Evolutionary conservation across 2,113 vertebrate genomes (phyloP).

Genomic region (Xiphorhynchus elegans): DNA sequence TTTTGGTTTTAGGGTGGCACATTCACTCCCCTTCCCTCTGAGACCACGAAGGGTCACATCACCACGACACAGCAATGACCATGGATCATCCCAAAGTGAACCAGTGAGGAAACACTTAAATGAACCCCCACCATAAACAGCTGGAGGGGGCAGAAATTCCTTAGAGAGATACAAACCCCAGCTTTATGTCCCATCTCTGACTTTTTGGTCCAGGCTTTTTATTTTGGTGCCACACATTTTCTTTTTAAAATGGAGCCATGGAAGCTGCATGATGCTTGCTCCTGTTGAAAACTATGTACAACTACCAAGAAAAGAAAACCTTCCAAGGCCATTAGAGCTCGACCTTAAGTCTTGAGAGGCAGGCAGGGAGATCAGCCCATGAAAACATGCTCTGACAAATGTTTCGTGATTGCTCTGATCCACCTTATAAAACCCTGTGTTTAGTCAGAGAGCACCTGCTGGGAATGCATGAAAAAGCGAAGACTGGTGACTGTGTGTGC

Average conservation of each 20-base stretch:
- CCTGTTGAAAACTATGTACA: neutral
- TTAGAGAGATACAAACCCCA: neutral
- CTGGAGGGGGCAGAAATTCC: neutral
- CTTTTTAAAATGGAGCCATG: neutral
- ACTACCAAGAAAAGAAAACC: neutral
- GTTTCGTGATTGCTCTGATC: neutral
- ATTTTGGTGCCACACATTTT: neutral
- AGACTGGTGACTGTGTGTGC: neutral
- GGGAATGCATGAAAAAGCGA: neutral
- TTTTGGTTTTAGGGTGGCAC: neutral
- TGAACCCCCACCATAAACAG: neutral
- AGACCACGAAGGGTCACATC: neutral
- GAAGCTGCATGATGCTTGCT: neutral
- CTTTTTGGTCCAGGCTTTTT: neutral
- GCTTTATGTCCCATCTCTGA: neutral
- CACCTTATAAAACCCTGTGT: neutral
- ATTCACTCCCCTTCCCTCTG: neutral
- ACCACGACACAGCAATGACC: rapidly evolving
- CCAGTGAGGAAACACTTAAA: rapidly evolving
- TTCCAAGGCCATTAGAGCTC: neutral
- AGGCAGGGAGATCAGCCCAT: neutral
- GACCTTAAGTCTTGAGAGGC: neutral
- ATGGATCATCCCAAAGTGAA: neutral
- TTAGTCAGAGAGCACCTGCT: neutral
- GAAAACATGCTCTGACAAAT: neutral